Base-by-base conservation (phyloP, 23 tunicate species). In the Diplosoma virens region DNA sequence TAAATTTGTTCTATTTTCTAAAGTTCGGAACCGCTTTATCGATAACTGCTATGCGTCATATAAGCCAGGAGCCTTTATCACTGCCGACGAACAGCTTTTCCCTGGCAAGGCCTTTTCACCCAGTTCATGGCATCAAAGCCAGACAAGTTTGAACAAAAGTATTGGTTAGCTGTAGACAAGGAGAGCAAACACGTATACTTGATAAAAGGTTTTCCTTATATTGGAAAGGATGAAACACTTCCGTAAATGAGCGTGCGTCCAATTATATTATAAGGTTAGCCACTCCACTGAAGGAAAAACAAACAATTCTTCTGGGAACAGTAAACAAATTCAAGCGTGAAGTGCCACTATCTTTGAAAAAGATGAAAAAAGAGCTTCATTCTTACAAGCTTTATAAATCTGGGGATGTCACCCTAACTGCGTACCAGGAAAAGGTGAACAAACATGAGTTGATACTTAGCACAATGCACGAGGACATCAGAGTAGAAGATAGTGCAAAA, bases 91-190 rank as follows among this genome's bases (percentile, higher is more conserved):
- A 36, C 78, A 72, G 78, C 78, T 72, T 33, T 72, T 47, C 2
- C 78, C 78, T 48, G 48, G 78, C 61, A 72, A 72, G 48, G 61
- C 36, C 18, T 27, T 47, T 72, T 72, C 61, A 47, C 78, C 30
- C 78, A 72, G 24, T 72, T 22, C 26, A 72, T 72, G 78, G 78
- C 78, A 16, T 72, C 78, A 47, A 72, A 72, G 78, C 61, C 78
- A 47, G 60, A 72, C 47, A 72, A 72, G 18, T 72, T 3, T 72
- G 78, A 34, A 28, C 60, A 48, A 72, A 72, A 50, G 30, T 47
- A 72, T 72, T 72, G 78, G 78, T 72, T 72, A 72, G 78, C 78
- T 48, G 78, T 47, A 25, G 61, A 72, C 37, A 48, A 72, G 46
- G 78, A 47, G 11, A 72, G 60, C 78, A 72, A 72, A 48, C 48